These are phyloP conservation scores for Smittia sp. DNA, from an alignment of 2,888 invertebrate genomes.

Conservation along the genomic window DNA sequence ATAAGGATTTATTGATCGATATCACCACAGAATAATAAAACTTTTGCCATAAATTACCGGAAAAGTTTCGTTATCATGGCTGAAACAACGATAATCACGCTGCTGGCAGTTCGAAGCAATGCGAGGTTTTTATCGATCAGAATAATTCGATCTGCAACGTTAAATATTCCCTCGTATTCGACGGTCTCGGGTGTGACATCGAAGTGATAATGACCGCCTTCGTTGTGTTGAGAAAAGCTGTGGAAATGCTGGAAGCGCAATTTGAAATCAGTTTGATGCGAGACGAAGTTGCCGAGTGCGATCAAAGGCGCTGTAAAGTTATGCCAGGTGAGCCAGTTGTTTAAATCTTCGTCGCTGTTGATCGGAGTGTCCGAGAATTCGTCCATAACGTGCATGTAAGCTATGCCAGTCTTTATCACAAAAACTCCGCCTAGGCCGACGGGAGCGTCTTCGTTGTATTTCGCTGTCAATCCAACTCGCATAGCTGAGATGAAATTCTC, in stretches of 20 bases:
- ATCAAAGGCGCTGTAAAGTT: constrained; percentile 86
- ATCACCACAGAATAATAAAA: too few species aligned
- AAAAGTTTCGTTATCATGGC: neutral
- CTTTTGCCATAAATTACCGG: too few species aligned
- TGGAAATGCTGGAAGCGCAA: constrained; percentile 95
- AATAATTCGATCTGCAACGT: constrained; percentile 68
- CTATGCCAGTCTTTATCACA: constrained; percentile 75
- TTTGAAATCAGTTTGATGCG: constrained; percentile 80
- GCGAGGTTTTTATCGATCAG: constrained; percentile 63
- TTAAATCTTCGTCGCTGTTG: constrained; percentile 67
- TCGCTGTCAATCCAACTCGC: constrained; percentile 64
- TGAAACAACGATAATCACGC: neutral
- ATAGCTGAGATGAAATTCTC: constrained; percentile 80
- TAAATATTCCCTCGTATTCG: constrained; percentile 88
- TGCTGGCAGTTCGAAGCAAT: too few species aligned
- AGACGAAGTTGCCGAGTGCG: constrained; percentile 83
- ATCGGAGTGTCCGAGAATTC: constrained; percentile 80
- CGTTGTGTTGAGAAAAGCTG: constrained; percentile 76
- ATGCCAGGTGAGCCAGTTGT: constrained; percentile 87
- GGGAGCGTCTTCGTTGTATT: constrained; percentile 66
- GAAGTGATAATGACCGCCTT: constrained; percentile 95
- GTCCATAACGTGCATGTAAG: constrained; percentile 93
- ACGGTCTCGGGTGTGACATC: constrained; percentile 82
- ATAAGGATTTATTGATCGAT: too few species aligned
- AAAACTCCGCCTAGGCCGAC: constrained; percentile 89